Conservation (phyloP, 1,140 invertebrate genomes). For the Zaprionus nigranus region DNA sequence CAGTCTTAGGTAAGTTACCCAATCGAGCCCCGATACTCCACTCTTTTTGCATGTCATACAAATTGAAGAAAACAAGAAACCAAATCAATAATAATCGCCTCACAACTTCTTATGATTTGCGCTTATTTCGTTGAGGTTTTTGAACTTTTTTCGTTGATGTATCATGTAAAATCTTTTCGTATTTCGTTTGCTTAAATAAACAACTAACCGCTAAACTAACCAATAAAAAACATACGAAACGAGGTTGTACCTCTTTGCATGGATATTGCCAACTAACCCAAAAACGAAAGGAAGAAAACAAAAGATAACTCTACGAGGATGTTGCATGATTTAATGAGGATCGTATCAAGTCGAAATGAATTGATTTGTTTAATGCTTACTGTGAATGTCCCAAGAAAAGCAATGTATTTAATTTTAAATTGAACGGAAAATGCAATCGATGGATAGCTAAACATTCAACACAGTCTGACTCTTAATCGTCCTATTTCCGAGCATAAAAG, state of each 20-base stretch:
- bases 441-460: not conserved
- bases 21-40: not conserved
- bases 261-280: constrained; percentile 27
- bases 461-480: not conserved
- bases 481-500: not conserved
- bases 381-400: constrained; percentile 43
- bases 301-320: constrained; percentile 7
- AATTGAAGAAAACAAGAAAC: not conserved
- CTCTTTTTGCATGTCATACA: constrained; percentile 17
- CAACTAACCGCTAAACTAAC: constrained; percentile 51
- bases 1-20: constrained; percentile 78
- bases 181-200: constrained; percentile 34
- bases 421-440: constrained; percentile 27
- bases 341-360: not conserved
- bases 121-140: constrained; percentile 33
- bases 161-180: constrained; percentile 39
- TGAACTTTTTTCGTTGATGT: constrained; percentile 18
- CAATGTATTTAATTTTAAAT: not conserved
- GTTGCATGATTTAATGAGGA: constrained; percentile 28
- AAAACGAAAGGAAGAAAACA: not conserved
- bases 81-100: constrained; percentile 24
- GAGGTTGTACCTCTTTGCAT: constrained; percentile 13
- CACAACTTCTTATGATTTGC: constrained; percentile 36
- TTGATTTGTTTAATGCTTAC: constrained; percentile 35
- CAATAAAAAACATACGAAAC: constrained; percentile 11